Evolutionary conservation across 1,140 invertebrate species (phyloP).

Genomic region (Chlorops oryzae): DNA sequence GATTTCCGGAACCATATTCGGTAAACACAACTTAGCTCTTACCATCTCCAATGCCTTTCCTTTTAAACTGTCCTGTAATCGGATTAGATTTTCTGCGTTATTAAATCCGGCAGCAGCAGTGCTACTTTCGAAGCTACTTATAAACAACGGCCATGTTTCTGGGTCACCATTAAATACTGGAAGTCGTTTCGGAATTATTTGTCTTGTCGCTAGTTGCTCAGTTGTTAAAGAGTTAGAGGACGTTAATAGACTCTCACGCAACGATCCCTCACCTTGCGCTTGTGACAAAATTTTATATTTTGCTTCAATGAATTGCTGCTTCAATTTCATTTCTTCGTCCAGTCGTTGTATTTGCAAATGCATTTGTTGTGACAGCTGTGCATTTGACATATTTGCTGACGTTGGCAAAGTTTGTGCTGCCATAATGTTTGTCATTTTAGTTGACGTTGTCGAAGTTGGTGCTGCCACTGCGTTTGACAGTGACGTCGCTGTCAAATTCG

Average conservation of each 20-base stretch:
- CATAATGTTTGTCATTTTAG: no score
- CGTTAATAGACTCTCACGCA: background rate
- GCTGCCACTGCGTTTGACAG: no score
- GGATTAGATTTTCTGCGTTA: background rate
- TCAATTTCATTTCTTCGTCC: constrained; percentile 8
- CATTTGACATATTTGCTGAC: no score
- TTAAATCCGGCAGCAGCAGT: background rate
- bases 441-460: no score
- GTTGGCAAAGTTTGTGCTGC: no score
- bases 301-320: constrained; percentile 2
- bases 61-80: background rate
- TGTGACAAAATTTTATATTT: constrained; percentile 8
- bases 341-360: constrained; percentile 4
- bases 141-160: constrained; percentile 9
- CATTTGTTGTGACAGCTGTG: background rate
- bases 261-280: background rate
- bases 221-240: background rate
- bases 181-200: background rate
- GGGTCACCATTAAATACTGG: constrained; percentile 8
- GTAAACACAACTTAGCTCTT: background rate
- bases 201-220: constrained; percentile 3
- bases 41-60: constrained; percentile 1
- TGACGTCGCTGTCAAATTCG: no score
- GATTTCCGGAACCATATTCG: constrained; percentile 4
- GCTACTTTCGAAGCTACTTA: constrained; percentile 9